These are phyloP conservation scores for Dasyornis broadbenti DNA, from an alignment of 2,113 vertebrate genomes.

Conservation along the genomic window DNA sequence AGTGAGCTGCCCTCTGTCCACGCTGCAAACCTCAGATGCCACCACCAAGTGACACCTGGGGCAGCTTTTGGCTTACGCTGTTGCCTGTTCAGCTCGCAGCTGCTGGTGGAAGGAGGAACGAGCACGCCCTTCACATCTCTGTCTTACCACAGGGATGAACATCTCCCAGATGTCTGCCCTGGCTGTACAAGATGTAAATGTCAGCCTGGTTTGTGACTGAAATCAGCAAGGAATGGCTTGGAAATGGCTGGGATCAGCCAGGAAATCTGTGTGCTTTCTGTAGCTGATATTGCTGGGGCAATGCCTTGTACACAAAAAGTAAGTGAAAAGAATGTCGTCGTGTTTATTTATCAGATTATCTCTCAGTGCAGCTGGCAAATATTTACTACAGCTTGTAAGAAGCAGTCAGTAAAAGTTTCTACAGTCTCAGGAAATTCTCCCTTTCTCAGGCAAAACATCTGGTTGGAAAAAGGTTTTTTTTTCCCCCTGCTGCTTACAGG, in stretches of 20 bases:
- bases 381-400: not conserved
- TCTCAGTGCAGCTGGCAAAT: not conserved
- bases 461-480: not conserved
- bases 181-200: not conserved
- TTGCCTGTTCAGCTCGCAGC: accelerated
- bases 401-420: not conserved
- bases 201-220: not conserved
- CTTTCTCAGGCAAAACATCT: not conserved
- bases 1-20: not conserved
- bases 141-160: not conserved
- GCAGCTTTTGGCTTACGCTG: not conserved
- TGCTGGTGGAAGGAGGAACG: not conserved
- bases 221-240: not conserved
- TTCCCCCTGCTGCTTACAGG: not conserved
- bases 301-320: not conserved
- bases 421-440: not conserved
- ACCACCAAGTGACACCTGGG: accelerated
- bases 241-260: not conserved
- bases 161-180: not conserved
- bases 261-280: not conserved
- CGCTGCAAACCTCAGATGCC: not conserved
- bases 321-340: not conserved
- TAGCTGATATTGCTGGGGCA: not conserved
- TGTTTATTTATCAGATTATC: slow-evolving; percentile 21
- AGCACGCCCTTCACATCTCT: not conserved